Conservation (phyloP, 35 echinoderm and acorn worm species). For the Ophiothrix spiculata region DNA sequence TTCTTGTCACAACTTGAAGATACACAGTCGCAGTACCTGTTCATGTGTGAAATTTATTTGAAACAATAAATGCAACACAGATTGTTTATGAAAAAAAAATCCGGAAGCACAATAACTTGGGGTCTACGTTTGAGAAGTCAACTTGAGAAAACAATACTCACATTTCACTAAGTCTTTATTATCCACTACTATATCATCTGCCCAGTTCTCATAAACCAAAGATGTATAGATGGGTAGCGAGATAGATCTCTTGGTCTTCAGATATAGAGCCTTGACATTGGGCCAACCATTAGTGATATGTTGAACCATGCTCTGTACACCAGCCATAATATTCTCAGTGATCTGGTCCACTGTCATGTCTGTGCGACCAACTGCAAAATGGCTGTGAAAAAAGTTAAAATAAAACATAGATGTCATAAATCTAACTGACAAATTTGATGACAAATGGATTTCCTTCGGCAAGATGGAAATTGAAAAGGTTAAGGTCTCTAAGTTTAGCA, state of each 20-base stretch:
- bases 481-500: too few species aligned
- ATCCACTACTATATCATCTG: not conserved
- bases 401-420: too few species aligned
- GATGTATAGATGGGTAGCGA: slow-evolving; percentile 75
- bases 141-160: slow-evolving; percentile 31
- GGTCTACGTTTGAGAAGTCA: too few species aligned
- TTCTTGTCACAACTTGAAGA: too few species aligned
- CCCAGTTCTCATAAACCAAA: slow-evolving; percentile 40
- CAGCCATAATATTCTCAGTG: slow-evolving; percentile 56
- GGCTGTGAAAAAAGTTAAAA: slow-evolving; percentile 14
- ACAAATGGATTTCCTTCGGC: too few species aligned
- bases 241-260: slow-evolving; percentile 64
- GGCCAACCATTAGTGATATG: slow-evolving; percentile 58
- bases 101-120: too few species aligned
- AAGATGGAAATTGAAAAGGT: too few species aligned
- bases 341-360: slow-evolving; percentile 54
- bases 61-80: too few species aligned
- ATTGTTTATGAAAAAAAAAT: too few species aligned
- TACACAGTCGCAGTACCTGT: too few species aligned
- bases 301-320: slow-evolving; percentile 28
- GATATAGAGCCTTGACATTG: slow-evolving; percentile 73
- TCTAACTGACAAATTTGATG: too few species aligned
- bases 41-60: too few species aligned
- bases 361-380: slow-evolving; percentile 44
- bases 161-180: slow-evolving; percentile 33